Base-by-base conservation (phyloP, 2,797 vertebrate genomes). In the Enteromius treurensis region DNA sequence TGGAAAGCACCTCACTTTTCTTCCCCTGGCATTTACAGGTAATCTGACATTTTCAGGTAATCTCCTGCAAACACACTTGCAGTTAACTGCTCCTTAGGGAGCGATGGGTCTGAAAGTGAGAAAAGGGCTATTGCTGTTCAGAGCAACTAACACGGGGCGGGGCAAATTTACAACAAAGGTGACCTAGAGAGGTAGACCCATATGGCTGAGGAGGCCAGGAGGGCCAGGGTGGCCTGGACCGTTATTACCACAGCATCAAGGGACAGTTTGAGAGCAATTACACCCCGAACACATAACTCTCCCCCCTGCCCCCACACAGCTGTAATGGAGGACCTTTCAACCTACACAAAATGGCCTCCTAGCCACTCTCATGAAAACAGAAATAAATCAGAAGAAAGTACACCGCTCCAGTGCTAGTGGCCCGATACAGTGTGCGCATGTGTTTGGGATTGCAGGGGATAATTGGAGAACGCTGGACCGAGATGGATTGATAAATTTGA, bases 211-310 rank as follows among this genome's bases (percentile, higher is more conserved):
- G 62, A 37, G 79, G 86, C 81, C 81, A 53, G 76, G 69, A 53
- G 79, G 84, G 64, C 37, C 47, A 34, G 51, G 65, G 74, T 78
- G 62, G 86, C 88, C 90, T 88, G 88, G 83, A 86, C 85, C 80
- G 67, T 91, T 91, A 91, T 91, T 93, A 89, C 84, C 82, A 77
- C 64, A 87, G 80, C 88, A 91, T 92, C 89, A 88, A 87, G 84
- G 87, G 89, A 88, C 86, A 89, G 88, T 91, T 91, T 89, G 86
- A 88, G 88, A 86, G 88, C 91, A 90, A 92, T 94, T 91, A 90
- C 89, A 88, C 80, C 83, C 81, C 82, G 84, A 81, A 85, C 70
- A 76, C 83, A 85, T 89, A 89, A 89, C 88, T 91, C 84, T 89
- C 76, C 77, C 76, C 62, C 85, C 84, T 85, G 80, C 87, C 78